These are phyloP conservation scores for Halictus rubicundus DNA, from an alignment of 1,140 invertebrate species.

Conservation along the genomic window DNA sequence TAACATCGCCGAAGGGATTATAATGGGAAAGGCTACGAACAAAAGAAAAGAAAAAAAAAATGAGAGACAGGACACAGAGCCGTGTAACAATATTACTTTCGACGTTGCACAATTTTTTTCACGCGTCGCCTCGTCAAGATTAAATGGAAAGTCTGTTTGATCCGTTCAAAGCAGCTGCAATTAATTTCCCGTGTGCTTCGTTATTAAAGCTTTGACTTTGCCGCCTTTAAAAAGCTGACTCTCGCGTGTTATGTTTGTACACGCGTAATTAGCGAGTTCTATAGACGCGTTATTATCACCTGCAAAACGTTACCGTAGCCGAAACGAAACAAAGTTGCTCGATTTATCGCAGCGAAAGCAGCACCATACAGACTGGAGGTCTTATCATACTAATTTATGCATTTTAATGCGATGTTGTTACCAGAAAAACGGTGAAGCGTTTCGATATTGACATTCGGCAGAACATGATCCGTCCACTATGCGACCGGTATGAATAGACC, in stretches of 20 bases:
- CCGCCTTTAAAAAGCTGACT: neutral
- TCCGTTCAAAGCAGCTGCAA: neutral
- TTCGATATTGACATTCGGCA: neutral
- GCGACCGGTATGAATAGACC: slow-evolving; percentile 6
- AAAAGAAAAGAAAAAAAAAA: neutral
- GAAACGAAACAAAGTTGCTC: neutral
- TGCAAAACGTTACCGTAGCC: neutral
- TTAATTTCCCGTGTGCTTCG: neutral
- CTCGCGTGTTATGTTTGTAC: neutral
- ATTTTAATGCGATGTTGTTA: too few relatives aligned
- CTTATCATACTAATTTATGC: too few relatives aligned
- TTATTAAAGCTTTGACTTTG: slow-evolving; percentile 1
- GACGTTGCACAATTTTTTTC: neutral
- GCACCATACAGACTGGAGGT: too few relatives aligned
- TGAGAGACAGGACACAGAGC: neutral
- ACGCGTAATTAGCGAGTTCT: neutral
- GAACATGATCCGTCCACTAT: neutral
- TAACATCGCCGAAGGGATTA: slow-evolving; percentile 36
- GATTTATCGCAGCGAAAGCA: too few relatives aligned
- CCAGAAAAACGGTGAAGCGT: neutral
- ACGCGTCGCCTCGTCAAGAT: neutral
- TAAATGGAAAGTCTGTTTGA: neutral
- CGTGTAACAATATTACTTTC: slow-evolving; percentile 16
- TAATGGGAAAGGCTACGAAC: neutral
- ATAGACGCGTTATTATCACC: neutral